Percentiles rank a stretch among this genome's conserved stretches.
These are phyloP conservation scores for Porites divaricata DNA, from an alignment of 92 coral and sea anemone genomes.

Conservation along the genomic window DNA sequence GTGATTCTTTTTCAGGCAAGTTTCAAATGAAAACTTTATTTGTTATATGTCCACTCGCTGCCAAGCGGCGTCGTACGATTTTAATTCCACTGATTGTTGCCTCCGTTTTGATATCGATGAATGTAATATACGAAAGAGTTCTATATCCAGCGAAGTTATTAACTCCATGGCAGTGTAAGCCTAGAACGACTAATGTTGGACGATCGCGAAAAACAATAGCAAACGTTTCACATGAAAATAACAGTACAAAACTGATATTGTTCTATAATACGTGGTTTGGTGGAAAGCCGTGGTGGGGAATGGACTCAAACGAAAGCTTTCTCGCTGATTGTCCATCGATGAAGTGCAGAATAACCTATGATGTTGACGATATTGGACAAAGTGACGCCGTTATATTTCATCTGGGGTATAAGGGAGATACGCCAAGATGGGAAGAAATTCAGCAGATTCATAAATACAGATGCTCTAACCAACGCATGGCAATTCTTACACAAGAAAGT, in stretches of 20 bases:
- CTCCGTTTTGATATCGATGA: background rate
- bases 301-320: slow-evolving; percentile 11
- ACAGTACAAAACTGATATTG: slow-evolving; percentile 10
- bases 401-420: background rate
- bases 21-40: background rate
- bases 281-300: slow-evolving; percentile 1
- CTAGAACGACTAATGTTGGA: background rate
- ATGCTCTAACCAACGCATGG: slow-evolving; percentile 18
- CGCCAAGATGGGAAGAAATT: background rate
- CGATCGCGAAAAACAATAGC: background rate
- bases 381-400: slow-evolving; percentile 26
- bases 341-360: slow-evolving; percentile 18
- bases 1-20: background rate
- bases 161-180: background rate
- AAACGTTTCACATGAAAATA: background rate
- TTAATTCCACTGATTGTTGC: background rate
- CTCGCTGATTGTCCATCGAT: slow-evolving; percentile 7
- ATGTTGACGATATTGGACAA: slow-evolving; percentile 10
- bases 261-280: slow-evolving; percentile 17
- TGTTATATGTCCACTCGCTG: background rate
- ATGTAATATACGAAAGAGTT: background rate
- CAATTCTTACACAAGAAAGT: background rate
- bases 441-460: slow-evolving; percentile 16
- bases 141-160: background rate
- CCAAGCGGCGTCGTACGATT: background rate